A percentile compares a stretch with the other conserved stretches of the same genome.
Conservation (phyloP, 1,140 invertebrate genomes). For the Drosophila busckii region DNA sequence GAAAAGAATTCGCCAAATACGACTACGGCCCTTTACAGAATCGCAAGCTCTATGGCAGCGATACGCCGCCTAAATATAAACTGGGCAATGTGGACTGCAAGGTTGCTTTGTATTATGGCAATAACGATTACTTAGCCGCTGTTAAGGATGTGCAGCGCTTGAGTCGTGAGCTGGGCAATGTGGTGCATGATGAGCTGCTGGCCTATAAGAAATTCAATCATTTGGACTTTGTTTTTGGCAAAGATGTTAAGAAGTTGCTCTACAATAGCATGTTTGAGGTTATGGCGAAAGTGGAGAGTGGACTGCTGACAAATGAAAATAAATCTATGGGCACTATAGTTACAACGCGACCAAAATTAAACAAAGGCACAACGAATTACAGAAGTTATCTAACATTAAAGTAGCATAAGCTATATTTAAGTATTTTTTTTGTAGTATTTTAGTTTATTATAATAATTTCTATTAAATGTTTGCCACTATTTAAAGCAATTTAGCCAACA, state of each 20-base stretch:
- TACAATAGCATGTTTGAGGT: slow-evolving; percentile 73
- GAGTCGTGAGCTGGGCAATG: slow-evolving; percentile 74
- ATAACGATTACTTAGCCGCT: slow-evolving; percentile 35
- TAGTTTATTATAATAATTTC: too few relatives aligned
- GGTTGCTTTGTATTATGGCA: slow-evolving; percentile 51
- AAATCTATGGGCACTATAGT: too few relatives aligned
- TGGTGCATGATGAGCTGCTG: slow-evolving; percentile 75
- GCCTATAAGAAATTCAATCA: slow-evolving; percentile 79
- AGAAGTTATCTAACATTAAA: too few relatives aligned
- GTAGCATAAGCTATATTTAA: too few relatives aligned
- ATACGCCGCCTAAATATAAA: slow-evolving; percentile 37
- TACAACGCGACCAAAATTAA: too few relatives aligned
- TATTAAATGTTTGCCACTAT: too few relatives aligned
- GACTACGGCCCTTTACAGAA: slow-evolving; percentile 29
- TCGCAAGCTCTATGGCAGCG: slow-evolving; percentile 12
- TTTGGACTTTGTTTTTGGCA: slow-evolving; percentile 80
- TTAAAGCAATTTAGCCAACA: neutral
- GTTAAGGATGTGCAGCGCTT: slow-evolving; percentile 64
- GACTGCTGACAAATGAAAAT: too few relatives aligned
- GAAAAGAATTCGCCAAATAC: slow-evolving; percentile 46
- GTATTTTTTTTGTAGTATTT: too few relatives aligned
- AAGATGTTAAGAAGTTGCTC: slow-evolving; percentile 77
- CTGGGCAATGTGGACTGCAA: slow-evolving; percentile 48
- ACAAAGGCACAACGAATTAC: too few relatives aligned
- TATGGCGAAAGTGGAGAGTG: slow-evolving; percentile 58